Evolutionary conservation across 30 jellyfish, hydroid and myxozoan species (phyloP), one percentile per base, ranked within the genome.

Genomic region (Nemopilema nomurai): DNA sequence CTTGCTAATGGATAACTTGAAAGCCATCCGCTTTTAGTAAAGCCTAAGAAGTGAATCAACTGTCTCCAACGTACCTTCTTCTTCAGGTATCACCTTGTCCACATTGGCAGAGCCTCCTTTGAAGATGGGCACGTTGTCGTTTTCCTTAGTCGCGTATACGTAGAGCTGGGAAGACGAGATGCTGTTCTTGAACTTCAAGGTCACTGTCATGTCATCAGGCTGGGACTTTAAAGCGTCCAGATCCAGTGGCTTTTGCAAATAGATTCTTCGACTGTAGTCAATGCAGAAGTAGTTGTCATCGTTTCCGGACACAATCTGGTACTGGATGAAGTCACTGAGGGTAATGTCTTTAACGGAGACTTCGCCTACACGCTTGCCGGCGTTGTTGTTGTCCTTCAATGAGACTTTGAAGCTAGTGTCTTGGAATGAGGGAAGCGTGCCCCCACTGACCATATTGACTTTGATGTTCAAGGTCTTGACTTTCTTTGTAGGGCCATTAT

Each of bases 51-150:
- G 20, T 77, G 24, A 27, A 28, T 16, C 8, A 1, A 22, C 16
- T 33, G 21, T 17, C n/a, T 1, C 65, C 66, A 49, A 76, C 88
- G 62, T 18, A 84, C 93, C 87, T 13, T 74, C 53, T 52, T 90
- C 28, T 73, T 90, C 97, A 1, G 96, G 83, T 6, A 90, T 50
- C n/a, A 30, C 70, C 64, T 72, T 90, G 17, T 23, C 71, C 28
- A 84, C 80, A 32, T 93, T 90, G 18, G 89, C 86, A 25, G 50
- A 57, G 9, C 96, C 98, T 69, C 79, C 83, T 17, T n/a, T 76
- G 74, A 93, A 93, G 16, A 74, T 87, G 13, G 98, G 98, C 31
- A 71, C 52, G 62, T 93, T 93, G 79, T 93, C 98, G 70, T 93
- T 93, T 13, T 88, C 96, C 65, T 78, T 94, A 23, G 65, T 68